phyloP scores from a whole-genome alignment of 2,113 vertebrate genomes.

The Acrocephalus kingi region DNA sequence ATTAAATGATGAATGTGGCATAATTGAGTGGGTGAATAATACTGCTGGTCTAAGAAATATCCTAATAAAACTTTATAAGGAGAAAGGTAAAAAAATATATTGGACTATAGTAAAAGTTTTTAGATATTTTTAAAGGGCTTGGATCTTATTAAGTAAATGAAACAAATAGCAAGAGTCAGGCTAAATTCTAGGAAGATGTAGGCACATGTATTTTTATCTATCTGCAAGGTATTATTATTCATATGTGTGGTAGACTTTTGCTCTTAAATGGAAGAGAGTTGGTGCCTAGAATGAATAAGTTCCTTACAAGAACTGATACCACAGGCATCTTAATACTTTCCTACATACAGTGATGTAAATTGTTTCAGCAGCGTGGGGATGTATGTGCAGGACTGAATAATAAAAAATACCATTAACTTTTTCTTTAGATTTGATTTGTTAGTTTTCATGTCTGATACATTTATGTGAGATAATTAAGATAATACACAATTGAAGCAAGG shows the following conservation, averaged over 20 bases:
- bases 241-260: background rate
- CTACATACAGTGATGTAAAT: background rate
- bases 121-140: background rate
- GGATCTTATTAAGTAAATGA: background rate
- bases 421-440: background rate
- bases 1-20: constrained; percentile 96
- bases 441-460: background rate
- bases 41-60: constrained; percentile 93
- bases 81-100: constrained; percentile 82
- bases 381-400: background rate
- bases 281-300: background rate
- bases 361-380: background rate
- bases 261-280: background rate
- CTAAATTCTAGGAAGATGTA: background rate
- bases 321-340: background rate
- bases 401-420: background rate
- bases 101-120: background rate
- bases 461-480: background rate
- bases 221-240: background rate
- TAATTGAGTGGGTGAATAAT: constrained; percentile 98
- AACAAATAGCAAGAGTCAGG: background rate
- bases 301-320: background rate
- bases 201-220: background rate
- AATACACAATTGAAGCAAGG: background rate
- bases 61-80: constrained; percentile 95